Conservation (phyloP, 2,888 invertebrate species). For the Orthosia gracilis region DNA sequence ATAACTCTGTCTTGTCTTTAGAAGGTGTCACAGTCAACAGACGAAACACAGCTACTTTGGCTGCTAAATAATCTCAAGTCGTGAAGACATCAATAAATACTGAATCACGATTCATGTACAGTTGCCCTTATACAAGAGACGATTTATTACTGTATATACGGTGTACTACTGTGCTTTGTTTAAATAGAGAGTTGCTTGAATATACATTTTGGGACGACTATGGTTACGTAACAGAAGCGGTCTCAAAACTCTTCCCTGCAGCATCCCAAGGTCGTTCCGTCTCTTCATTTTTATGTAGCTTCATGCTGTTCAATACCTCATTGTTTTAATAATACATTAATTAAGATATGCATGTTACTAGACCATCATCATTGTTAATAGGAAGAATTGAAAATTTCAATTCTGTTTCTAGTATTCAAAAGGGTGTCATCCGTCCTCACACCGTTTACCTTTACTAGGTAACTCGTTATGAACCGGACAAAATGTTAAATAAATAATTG, state of each 20-base stretch:
- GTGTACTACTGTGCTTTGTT: slow-evolving; percentile 8
- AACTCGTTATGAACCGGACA: not conserved
- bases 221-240: slow-evolving; percentile 31
- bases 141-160: slow-evolving; percentile 12
- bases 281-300: not conserved
- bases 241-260: slow-evolving; percentile 9
- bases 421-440: not conserved
- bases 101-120: slow-evolving; percentile 43
- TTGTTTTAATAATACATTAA: not conserved
- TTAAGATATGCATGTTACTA: not conserved
- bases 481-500: slow-evolving; percentile 24
- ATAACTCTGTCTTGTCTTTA: not conserved
- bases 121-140: slow-evolving; percentile 22
- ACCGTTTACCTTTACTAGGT: slow-evolving; percentile 12
- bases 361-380: not conserved
- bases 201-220: not conserved
- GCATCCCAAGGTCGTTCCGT: not conserved
- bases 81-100: slow-evolving; percentile 35
- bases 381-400: not conserved
- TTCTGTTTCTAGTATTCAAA: not conserved
- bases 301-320: rapidly evolving
- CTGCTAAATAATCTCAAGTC: slow-evolving; percentile 15
- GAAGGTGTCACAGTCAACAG: not conserved
- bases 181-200: not conserved
- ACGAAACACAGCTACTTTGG: not conserved